phyloP scores from a whole-genome alignment of 2,113 vertebrate species.

The Thalassoma bifasciatum region DNA sequence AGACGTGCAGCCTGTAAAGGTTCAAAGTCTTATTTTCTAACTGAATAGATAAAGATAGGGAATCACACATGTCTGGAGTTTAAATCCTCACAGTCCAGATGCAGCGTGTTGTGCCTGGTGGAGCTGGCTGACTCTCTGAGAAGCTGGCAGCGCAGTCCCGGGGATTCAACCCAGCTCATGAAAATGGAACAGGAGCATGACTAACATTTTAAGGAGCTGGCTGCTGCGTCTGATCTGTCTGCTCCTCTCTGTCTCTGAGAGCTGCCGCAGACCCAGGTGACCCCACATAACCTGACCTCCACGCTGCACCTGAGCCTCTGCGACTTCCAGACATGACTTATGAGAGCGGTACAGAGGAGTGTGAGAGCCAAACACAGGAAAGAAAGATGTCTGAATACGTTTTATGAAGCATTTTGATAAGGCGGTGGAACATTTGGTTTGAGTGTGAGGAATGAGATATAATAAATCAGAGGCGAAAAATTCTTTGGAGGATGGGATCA shows the following conservation, averaged over 20 bases:
- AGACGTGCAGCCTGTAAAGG: slow-evolving; percentile 13
- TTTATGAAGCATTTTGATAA: too few species aligned
- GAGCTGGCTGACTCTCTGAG: slow-evolving; percentile 24
- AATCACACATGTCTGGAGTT: neutral
- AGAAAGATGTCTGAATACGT: too few species aligned
- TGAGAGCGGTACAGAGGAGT: too few species aligned
- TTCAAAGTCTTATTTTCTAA: slow-evolving; percentile 35
- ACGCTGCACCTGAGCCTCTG: slow-evolving; percentile 5
- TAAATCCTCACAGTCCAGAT: slow-evolving; percentile 23
- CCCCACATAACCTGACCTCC: slow-evolving; percentile 23
- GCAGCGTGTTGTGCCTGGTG: slow-evolving; percentile 17
- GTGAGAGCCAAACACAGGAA: too few species aligned
- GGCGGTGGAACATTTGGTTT: too few species aligned
- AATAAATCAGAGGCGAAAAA: too few species aligned
- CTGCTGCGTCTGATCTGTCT: slow-evolving; percentile 40
- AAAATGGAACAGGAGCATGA: slow-evolving; percentile 65
- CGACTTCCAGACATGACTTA: neutral
- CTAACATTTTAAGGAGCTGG: slow-evolving; percentile 57
- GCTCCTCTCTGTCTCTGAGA: slow-evolving; percentile 16
- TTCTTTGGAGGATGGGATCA: too few species aligned
- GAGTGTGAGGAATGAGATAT: too few species aligned
- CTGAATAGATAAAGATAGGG: neutral
- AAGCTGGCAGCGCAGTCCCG: slow-evolving; percentile 42
- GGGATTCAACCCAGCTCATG: slow-evolving; percentile 61
- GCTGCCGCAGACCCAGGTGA: slow-evolving; percentile 15